These are phyloP conservation scores for Astyanax mexicanus DNA, from an alignment of 2,797 vertebrate genomes.

Conservation along the genomic window DNA sequence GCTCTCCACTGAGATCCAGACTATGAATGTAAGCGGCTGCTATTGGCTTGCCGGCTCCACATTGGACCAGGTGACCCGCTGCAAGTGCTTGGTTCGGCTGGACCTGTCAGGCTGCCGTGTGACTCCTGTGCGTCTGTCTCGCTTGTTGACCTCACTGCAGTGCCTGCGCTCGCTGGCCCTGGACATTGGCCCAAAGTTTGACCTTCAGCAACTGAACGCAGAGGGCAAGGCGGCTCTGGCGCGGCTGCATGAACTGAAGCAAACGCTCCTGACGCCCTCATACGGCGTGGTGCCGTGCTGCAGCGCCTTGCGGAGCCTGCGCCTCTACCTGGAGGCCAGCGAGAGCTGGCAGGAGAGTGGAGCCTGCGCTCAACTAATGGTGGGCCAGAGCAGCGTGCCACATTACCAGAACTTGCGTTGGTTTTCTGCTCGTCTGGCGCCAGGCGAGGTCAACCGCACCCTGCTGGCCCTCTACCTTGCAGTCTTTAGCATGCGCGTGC, in stretches of 20 bases:
- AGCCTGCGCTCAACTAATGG: conserved; percentile 94
- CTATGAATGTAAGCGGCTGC: conserved; percentile 90
- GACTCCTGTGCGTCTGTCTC: conserved; percentile 88
- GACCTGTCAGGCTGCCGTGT: conserved; percentile 91
- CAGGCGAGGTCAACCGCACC: conserved; percentile 92
- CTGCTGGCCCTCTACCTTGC: conserved; percentile 94
- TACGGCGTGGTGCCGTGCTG: conserved; percentile 96
- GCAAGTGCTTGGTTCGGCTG: conserved; percentile 86
- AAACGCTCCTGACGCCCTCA: conserved; percentile 91
- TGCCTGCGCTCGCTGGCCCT: conserved; percentile 88
- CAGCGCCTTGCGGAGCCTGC: conserved; percentile 82
- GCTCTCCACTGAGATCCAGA: conserved; percentile 85
- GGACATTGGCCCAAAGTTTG: conserved; percentile 88
- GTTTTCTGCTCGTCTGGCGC: conserved; percentile 93
- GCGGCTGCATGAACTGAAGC: conserved; percentile 88
- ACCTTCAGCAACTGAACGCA: conserved; percentile 85
- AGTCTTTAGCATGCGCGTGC: conserved; percentile 91
- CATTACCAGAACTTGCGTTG: conserved; percentile 94
- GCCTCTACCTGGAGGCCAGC: conserved; percentile 54
- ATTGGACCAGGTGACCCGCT: conserved; percentile 84
- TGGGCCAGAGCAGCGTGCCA: conserved; percentile 96
- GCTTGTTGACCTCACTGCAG: conserved; percentile 86
- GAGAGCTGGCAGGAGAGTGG: conserved; percentile 88
- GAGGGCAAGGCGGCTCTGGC: conserved; percentile 91
- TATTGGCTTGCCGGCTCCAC: conserved; percentile 90